These are phyloP conservation scores for Hydrocynus forskahlii DNA, from an alignment of 2,797 vertebrate species.

Conservation along the genomic window DNA sequence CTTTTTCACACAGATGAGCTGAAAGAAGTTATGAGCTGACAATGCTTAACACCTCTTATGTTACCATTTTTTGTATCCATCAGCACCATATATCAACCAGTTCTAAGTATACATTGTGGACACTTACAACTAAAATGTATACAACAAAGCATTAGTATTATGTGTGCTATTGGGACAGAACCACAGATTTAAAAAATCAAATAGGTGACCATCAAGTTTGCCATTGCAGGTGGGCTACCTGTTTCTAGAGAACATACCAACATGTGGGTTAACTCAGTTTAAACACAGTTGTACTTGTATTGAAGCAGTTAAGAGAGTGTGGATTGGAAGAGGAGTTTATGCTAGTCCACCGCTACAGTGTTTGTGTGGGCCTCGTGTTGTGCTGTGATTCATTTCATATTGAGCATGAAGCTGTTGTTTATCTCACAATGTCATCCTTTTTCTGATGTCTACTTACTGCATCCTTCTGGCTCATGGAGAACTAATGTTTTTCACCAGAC, in stretches of 20 bases:
- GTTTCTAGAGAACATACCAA: background rate
- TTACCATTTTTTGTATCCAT: too few relatives aligned
- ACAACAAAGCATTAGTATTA: too few relatives aligned
- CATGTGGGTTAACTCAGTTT: background rate
- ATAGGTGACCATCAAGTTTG: background rate
- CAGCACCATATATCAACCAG: too few relatives aligned
- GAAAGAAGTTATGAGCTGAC: too few relatives aligned
- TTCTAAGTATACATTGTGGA: too few relatives aligned
- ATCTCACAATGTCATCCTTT: background rate
- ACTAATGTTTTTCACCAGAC: constrained; percentile 83
- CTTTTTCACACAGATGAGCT: too few relatives aligned
- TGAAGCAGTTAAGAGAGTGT: background rate
- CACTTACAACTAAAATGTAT: too few relatives aligned
- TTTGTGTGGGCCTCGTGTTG: background rate
- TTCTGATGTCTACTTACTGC: background rate
- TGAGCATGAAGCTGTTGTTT: background rate
- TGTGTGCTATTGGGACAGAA: too few relatives aligned
- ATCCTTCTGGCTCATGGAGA: constrained; percentile 55
- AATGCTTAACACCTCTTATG: too few relatives aligned
- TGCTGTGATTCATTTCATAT: background rate
- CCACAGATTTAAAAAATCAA: too few relatives aligned
- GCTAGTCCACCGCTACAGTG: background rate
- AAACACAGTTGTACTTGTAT: background rate
- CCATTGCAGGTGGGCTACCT: background rate
- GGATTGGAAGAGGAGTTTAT: background rate